A percentile compares a stretch with the other conserved stretches of the same genome.
These are phyloP conservation scores for Proctacanthus coquilletti DNA, from an alignment of 1,140 invertebrate species.

Conservation along the genomic window DNA sequence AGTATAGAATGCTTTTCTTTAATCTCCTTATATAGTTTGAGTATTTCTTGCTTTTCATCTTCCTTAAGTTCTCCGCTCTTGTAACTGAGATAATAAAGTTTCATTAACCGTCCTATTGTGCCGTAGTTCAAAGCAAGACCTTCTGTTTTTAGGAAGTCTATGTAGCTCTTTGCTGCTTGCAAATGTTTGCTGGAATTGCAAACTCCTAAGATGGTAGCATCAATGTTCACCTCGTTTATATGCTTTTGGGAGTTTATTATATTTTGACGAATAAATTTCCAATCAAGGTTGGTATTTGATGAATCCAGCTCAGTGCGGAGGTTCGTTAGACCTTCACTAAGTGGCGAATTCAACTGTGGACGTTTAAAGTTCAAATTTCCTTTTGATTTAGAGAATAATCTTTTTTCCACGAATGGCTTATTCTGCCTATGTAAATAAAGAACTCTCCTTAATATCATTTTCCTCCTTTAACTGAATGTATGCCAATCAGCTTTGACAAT, in stretches of 20 bases:
- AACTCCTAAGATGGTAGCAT: constrained; percentile 37
- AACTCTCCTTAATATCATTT: no score
- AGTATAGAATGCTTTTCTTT: constrained; percentile 37
- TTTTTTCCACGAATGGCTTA: no score
- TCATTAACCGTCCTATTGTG: constrained; percentile 36
- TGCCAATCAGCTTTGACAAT: no score
- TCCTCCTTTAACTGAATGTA: no score
- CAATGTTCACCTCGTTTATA: constrained; percentile 35
- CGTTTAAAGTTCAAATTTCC: no score
- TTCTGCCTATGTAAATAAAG: no score
- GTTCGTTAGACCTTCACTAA: no score
- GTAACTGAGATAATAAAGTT: constrained; percentile 31
- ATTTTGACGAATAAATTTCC: constrained; percentile 13
- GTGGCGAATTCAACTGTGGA: no score
- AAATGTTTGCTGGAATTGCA: constrained; percentile 30
- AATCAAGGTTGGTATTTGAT: constrained; percentile 13
- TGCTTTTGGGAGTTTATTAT: constrained; percentile 12
- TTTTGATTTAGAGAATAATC: no score
- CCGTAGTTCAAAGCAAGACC: constrained; percentile 35
- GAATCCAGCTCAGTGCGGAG: no score
- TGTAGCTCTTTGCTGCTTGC: constrained; percentile 37
- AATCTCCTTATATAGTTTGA: constrained; percentile 35
- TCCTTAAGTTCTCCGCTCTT: constrained; percentile 26
- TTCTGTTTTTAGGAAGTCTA: constrained; percentile 34
- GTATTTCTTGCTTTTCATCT: constrained; percentile 36